Evolutionary conservation across 2,888 invertebrate genomes (phyloP), one percentile per base, ranked within the genome.

Genomic region (Caenorhabditis macrosperma): DNA sequence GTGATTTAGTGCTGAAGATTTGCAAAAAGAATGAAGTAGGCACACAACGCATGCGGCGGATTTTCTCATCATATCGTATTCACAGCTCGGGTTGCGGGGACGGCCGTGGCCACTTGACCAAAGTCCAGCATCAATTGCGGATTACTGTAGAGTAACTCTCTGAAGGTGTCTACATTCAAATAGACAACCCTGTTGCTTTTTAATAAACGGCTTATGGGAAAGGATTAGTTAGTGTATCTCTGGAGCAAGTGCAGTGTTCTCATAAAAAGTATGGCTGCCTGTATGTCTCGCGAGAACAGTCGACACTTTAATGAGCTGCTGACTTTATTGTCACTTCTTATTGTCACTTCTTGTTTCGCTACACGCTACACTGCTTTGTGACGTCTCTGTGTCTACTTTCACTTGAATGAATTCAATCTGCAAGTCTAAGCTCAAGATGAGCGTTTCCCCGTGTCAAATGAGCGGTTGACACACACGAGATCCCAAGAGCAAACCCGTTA

Each of bases 1-100:
- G 33, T 46, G 67, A 61, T 75, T 28, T 15, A 6, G 38, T 44
- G 17, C 44, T 17, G 30, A 22, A 24, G 30, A 52, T 52, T 63
- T 46, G 71, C 71, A 71, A 61, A 22, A n/a, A 9, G 61, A 63
- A 66, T 59, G 44, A 64, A 41, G 57, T 64, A 38, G 17, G 59
- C 41, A n/a, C n/a, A n/a, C n/a, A n/a, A n/a, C n/a, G 41, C 41
- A 9, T 50, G 60, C 61, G 52, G 20, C 20, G 60, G 50, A 72
- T 63, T 64, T 74, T 74, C 74, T 35, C 74, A 74, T 66, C 57
- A 74, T 74, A 74, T 74, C 41, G 59, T 64, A 74, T 74, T 74
- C 72, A 64, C 20, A n/a, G 30, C 57, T 57, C 55, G 20, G 38
- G 20, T 52, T 35, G 54, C 33, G 41, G 41, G 38, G 26, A 12